Evolutionary conservation across 2,113 vertebrate genomes (phyloP).

Genomic region (Alethe castanea): DNA sequence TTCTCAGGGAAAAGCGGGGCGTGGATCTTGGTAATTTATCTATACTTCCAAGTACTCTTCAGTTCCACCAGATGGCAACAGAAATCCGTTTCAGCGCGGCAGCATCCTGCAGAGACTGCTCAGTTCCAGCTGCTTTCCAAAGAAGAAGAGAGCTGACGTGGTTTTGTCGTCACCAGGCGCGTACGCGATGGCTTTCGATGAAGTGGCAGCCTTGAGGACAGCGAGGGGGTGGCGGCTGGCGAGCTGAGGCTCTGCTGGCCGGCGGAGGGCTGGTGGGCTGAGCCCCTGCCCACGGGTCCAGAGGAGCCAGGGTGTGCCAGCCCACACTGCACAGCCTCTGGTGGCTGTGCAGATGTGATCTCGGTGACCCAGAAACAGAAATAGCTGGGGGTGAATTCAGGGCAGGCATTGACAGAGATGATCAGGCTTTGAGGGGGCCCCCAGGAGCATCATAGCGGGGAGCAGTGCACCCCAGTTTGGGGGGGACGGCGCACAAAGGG

Average conservation of each 20-base stretch:
- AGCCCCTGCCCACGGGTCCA: background rate
- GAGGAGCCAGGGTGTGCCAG: background rate
- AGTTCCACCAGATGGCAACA: slow-evolving; percentile 53
- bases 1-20: rapidly evolving
- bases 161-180: background rate
- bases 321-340: background rate
- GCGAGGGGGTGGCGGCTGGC: background rate
- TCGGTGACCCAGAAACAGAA: slow-evolving; percentile 4
- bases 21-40: background rate
- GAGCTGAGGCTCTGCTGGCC: background rate
- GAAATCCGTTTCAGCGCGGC: background rate
- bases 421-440: background rate
- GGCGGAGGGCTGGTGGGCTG: background rate
- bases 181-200: background rate
- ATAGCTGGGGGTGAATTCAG: background rate
- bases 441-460: rapidly evolving
- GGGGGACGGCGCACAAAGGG: rapidly evolving
- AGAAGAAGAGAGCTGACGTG: background rate
- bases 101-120: background rate
- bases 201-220: background rate
- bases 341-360: background rate
- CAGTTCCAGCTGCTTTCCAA: background rate
- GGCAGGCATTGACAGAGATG: background rate
- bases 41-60: background rate
- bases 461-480: background rate